Evolutionary conservation across 2,797 vertebrate genomes (phyloP).

Genomic region (Decapterus maruadsi): DNA sequence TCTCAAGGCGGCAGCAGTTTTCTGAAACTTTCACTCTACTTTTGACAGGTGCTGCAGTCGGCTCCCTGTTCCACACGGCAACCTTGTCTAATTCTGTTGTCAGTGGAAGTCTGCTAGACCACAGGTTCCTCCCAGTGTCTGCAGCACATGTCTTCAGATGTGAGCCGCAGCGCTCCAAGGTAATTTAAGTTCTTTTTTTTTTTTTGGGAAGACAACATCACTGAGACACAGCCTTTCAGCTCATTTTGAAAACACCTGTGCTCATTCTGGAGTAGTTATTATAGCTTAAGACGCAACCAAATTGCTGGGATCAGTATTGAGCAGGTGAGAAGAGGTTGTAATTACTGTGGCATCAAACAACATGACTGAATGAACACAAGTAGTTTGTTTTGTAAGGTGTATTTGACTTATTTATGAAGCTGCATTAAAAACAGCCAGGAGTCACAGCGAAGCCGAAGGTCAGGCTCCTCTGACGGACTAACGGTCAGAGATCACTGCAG

Average conservation of each 20-base stretch:
- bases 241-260: neutral
- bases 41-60: neutral
- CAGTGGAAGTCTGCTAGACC: neutral
- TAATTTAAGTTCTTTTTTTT: conserved; percentile 22
- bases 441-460: neutral
- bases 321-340: neutral
- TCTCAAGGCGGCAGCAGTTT: neutral
- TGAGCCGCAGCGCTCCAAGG: conserved; percentile 12
- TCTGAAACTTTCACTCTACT: neutral
- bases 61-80: neutral
- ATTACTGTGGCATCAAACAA: neutral
- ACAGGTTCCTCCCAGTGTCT: neutral
- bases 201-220: conserved; percentile 1
- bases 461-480: neutral
- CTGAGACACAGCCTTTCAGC: neutral
- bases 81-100: conserved; percentile 30
- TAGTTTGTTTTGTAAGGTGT: neutral
- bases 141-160: conserved; percentile 6
- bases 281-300: neutral
- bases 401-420: neutral
- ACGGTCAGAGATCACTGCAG: too few species aligned
- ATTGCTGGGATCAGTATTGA: too few species aligned
- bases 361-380: neutral
- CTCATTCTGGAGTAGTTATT: neutral
- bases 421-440: neutral